Conservation (phyloP, 2,113 vertebrate species). For the Piaya cayana region DNA sequence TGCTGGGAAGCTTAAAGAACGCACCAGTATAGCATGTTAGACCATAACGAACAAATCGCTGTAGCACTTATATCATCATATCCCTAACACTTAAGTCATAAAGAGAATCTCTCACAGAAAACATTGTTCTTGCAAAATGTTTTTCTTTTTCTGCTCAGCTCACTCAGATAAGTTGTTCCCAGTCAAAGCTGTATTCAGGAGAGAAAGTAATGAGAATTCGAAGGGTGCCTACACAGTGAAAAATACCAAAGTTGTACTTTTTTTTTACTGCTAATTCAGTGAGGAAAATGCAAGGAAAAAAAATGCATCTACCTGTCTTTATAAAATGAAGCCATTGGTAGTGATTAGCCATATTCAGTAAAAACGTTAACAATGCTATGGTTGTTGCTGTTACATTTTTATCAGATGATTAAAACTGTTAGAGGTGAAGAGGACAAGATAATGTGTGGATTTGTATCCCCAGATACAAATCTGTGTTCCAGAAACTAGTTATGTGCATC, state of each 20-base stretch:
- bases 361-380: not conserved
- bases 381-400: not conserved
- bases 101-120: not conserved
- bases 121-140: not conserved
- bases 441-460: not conserved
- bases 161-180: not conserved
- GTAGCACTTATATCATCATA: not conserved
- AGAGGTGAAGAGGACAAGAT: not conserved
- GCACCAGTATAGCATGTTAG: not conserved
- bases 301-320: not conserved
- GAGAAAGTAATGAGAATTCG: not conserved
- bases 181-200: not conserved
- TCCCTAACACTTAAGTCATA: not conserved
- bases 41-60: not conserved
- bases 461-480: not conserved
- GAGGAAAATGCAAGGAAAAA: too few relatives aligned
- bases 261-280: too few relatives aligned
- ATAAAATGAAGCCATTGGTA: not conserved
- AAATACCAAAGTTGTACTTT: not conserved
- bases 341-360: not conserved
- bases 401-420: not conserved
- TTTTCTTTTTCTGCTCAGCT: fast-evolving
- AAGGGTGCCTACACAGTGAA: not conserved
- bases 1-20: not conserved
- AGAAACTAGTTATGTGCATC: not conserved